Base-by-base conservation (phyloP, 2,888 invertebrate genomes). In the Nomada ruficornis region DNA sequence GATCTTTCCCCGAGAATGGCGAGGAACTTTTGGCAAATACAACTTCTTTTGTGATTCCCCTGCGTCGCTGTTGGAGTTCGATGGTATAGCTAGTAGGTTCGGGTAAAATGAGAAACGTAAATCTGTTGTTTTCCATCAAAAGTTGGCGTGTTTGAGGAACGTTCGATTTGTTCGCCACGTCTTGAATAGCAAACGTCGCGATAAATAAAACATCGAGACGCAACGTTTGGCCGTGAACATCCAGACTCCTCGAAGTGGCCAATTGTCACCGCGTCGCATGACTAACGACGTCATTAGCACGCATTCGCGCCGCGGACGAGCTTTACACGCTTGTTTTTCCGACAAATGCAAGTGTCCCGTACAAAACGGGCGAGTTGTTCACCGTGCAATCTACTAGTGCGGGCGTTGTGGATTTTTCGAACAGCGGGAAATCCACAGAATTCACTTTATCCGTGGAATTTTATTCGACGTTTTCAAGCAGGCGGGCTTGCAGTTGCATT, bases 251-350 rank as follows among this genome's bases (percentile, higher is more conserved):
- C 65, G 69, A 23, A 54, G 47, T 60, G 44, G 77, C 77, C 84
- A 84, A 85, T 85, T 85, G 84, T 80, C 74, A 55, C 18, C 63
- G 42, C 71, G 74, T 85, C 76, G 82, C 64, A 73, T 82, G 84
- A 84, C 82, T 77, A 82, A 85, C 79, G 77, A 84, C 85, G 84
- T 84, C 85, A 84, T 85, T 85, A 85, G 42, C 82, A 84, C 84
- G 84, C 85, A 82, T 79, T 84, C 74, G 82, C 67, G 60, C 63
- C 55, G 29, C 67, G 68, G 47, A 60, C 71, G 5, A 47, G 47
- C n/a, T 13, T 60, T 52, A 3, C 13, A 13, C 73, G 70, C 59
- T 72, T 73, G 65, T 83, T 70, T 77, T 72, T 75, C 68, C 20
- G 47, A 62, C 54, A 52, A 79, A 73, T 73, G 73, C 79, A 73